These are phyloP conservation scores for Neodiprion pinetum DNA, from an alignment of 1,140 invertebrate species.

Conservation along the genomic window DNA sequence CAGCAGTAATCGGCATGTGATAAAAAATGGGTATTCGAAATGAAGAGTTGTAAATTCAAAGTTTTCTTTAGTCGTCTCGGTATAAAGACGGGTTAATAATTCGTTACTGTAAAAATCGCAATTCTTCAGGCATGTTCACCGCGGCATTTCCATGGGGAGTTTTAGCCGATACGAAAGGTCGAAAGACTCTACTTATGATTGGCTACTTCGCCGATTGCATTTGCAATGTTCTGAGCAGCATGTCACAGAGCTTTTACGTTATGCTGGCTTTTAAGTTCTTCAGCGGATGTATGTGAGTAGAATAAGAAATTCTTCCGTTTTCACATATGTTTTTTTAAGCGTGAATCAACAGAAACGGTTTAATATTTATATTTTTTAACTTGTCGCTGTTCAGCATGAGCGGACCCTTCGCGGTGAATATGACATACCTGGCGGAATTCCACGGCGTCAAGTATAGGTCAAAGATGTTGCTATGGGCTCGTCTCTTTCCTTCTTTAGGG, in stretches of 20 bases:
- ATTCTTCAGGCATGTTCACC: slow-evolving; percentile 54
- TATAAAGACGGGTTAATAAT: too few relatives aligned
- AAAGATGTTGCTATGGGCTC: slow-evolving; percentile 33
- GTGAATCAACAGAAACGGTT: neutral
- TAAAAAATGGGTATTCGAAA: neutral
- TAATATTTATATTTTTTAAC: neutral
- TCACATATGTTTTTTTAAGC: slow-evolving; percentile 1
- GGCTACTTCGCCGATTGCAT: slow-evolving; percentile 72
- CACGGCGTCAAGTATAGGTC: slow-evolving; percentile 68
- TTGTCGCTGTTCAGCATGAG: slow-evolving; percentile 63
- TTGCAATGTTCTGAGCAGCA: slow-evolving; percentile 67
- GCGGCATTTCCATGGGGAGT: slow-evolving; percentile 68
- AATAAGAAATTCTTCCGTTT: neutral
- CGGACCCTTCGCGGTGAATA: slow-evolving; percentile 71
- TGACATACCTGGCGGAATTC: slow-evolving; percentile 71
- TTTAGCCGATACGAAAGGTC: slow-evolving; percentile 67
- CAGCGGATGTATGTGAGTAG: slow-evolving; percentile 75
- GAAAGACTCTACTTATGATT: slow-evolving; percentile 56
- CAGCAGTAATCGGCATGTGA: neutral
- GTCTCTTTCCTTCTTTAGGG: neutral
- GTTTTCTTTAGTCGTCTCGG: neutral
- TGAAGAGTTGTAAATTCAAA: slow-evolving; percentile 4
- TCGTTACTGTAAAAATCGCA: neutral
- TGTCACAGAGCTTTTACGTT: slow-evolving; percentile 72
- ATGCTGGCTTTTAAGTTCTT: slow-evolving; percentile 74